phyloP scores from a whole-genome alignment of 1,140 invertebrate species.

The Ceratosolen solmsi region DNA sequence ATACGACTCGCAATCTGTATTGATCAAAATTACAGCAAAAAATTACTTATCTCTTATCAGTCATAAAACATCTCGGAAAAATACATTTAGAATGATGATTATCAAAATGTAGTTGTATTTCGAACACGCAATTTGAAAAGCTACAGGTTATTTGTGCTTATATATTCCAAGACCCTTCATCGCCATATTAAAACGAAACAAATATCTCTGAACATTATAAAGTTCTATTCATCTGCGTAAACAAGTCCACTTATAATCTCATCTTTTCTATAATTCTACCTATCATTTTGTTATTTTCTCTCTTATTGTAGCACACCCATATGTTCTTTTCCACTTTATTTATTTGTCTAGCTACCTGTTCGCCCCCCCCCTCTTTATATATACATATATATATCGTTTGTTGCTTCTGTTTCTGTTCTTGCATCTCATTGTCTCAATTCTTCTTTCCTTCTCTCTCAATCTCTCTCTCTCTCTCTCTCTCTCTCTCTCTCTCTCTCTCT shows the following conservation, averaged over 20 bases:
- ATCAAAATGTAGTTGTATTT: slow-evolving; percentile 5
- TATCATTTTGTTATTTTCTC: not conserved
- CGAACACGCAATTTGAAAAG: slow-evolving; percentile 12
- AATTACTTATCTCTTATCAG: slow-evolving; percentile 2
- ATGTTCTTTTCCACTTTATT: not conserved
- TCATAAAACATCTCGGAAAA: slow-evolving; percentile 13
- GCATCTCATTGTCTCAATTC: too few species aligned
- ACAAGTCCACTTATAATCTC: slow-evolving; percentile 11
- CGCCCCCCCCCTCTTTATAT: not conserved
- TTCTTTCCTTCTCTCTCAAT: not conserved
- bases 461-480: not conserved
- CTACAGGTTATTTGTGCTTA: not conserved
- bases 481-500: not conserved
- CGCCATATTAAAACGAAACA: not conserved
- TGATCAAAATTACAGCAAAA: slow-evolving; percentile 21
- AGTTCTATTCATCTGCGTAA: slow-evolving; percentile 29
- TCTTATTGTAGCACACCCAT: not conserved
- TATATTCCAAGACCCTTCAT: not conserved
- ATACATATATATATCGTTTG: not conserved
- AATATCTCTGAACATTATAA: slow-evolving; percentile 2
- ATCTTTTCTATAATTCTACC: not conserved
- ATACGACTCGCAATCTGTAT: not conserved
- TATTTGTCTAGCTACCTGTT: not conserved
- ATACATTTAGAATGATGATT: slow-evolving; percentile 29
- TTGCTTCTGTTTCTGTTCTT: too few species aligned